phyloP scores from a whole-genome alignment of 2,888 invertebrate genomes.

The Galerucella calmariensis region DNA sequence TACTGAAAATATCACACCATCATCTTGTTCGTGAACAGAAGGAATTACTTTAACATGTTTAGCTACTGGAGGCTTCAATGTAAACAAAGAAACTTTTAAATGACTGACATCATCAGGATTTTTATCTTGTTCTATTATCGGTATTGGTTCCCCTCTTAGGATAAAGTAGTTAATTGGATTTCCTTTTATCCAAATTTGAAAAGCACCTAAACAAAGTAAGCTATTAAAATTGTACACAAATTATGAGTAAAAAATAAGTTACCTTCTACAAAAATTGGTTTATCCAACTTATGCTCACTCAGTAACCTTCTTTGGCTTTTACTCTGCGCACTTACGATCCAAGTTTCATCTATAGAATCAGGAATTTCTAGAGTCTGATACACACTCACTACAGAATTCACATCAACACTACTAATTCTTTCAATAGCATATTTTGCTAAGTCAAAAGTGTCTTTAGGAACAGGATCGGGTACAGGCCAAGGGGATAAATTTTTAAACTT shows the following conservation, averaged over 20 bases:
- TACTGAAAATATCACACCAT: constrained; percentile 87
- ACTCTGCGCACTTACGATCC: constrained; percentile 92
- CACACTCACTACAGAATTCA: constrained; percentile 61
- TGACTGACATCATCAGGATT: constrained; percentile 81
- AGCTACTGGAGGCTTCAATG: constrained; percentile 65
- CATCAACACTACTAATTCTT: constrained; percentile 86
- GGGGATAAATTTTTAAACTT: constrained; percentile 93
- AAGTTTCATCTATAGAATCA: constrained; percentile 86
- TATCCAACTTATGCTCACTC: constrained; percentile 69
- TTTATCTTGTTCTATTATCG: constrained; percentile 63
- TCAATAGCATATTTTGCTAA: constrained; percentile 85
- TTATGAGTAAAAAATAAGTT: neutral
- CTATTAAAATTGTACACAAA: neutral
- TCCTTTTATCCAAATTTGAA: constrained; percentile 80
- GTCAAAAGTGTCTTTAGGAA: constrained; percentile 82
- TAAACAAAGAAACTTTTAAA: constrained; percentile 70
- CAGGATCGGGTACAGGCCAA: constrained; percentile 81
- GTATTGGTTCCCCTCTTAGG: constrained; percentile 77
- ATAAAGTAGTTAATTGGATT: constrained; percentile 85
- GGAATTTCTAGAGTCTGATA: constrained; percentile 72
- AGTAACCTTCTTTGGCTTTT: constrained; percentile 78
- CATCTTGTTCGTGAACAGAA: constrained; percentile 91
- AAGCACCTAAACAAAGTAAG: constrained; percentile 69
- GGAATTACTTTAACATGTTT: constrained; percentile 63
- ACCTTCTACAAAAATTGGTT: constrained; percentile 82